Percentiles rank a stretch among this genome's conserved stretches.
These are phyloP conservation scores for Pelochelys cantorii DNA, from an alignment of 2,797 vertebrate genomes.

Conservation along the genomic window DNA sequence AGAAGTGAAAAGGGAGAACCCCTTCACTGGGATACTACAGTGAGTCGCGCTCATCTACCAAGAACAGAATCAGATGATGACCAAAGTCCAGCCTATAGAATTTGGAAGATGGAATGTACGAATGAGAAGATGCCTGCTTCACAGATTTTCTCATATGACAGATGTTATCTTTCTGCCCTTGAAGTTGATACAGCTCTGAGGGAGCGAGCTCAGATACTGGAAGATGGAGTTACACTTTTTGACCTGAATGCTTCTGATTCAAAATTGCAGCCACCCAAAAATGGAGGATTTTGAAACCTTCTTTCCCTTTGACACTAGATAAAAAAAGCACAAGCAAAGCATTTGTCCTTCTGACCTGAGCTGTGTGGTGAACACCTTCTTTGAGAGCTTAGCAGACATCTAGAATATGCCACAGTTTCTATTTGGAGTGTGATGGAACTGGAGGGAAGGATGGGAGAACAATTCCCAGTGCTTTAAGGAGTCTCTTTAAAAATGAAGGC, in stretches of 20 bases:
- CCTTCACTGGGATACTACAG: background rate
- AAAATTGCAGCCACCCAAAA: background rate
- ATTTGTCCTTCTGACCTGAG: background rate
- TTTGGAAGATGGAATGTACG: background rate
- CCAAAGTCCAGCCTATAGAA: background rate
- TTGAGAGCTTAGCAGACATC: background rate
- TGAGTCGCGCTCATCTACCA: background rate
- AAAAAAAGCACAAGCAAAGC: background rate
- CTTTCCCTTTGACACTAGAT: background rate
- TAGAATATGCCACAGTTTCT: background rate
- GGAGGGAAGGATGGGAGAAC: background rate
- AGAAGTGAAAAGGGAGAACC: background rate
- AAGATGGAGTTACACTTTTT: background rate
- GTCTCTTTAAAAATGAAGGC: background rate
- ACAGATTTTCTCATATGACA: background rate
- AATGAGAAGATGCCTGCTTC: background rate
- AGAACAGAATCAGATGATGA: background rate
- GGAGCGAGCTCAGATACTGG: background rate
- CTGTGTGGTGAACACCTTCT: background rate
- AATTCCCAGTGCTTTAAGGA: background rate
- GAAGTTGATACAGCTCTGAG: background rate
- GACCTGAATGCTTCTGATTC: background rate
- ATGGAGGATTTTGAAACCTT: background rate
- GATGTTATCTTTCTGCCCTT: background rate
- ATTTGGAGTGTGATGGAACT: background rate